Conservation (phyloP, 2,888 invertebrate genomes). For the Ophion costatus region DNA sequence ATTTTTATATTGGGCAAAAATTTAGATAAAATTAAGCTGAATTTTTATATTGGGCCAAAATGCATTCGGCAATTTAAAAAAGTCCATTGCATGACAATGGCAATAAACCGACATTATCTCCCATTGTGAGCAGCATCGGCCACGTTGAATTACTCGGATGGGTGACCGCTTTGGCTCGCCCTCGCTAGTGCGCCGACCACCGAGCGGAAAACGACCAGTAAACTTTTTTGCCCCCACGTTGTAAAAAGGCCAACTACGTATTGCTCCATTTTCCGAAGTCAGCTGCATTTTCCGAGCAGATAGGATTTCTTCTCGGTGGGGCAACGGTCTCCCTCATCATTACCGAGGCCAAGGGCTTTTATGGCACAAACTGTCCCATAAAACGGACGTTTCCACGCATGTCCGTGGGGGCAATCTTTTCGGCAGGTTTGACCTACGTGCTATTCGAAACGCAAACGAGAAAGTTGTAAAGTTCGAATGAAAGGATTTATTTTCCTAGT, state of each 20-base stretch:
- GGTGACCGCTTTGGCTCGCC: too few relatives aligned
- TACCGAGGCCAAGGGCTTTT: slow-evolving; percentile 10
- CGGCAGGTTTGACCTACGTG: not conserved
- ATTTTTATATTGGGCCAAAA: too few relatives aligned
- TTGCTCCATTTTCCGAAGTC: not conserved
- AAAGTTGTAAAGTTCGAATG: slow-evolving; percentile 18
- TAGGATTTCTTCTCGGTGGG: not conserved
- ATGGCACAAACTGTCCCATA: not conserved
- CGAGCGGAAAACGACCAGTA: too few relatives aligned
- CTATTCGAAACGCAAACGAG: not conserved
- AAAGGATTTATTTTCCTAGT: not conserved
- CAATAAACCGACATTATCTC: too few relatives aligned
- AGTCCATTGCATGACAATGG: too few relatives aligned
- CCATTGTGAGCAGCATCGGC: too few relatives aligned
- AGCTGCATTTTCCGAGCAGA: not conserved
- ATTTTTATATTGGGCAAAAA: too few relatives aligned
- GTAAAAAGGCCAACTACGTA: not conserved
- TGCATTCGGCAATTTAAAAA: too few relatives aligned
- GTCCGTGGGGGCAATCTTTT: not conserved
- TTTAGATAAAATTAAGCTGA: too few relatives aligned
- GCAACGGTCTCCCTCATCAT: slow-evolving; percentile 2
- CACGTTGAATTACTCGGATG: too few relatives aligned
- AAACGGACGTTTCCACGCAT: slow-evolving; percentile 2
- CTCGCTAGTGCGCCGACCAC: too few relatives aligned
- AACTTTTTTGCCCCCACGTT: not conserved